Conservation (phyloP, 1,140 invertebrate species). For the Hylaeus volcanicus region DNA sequence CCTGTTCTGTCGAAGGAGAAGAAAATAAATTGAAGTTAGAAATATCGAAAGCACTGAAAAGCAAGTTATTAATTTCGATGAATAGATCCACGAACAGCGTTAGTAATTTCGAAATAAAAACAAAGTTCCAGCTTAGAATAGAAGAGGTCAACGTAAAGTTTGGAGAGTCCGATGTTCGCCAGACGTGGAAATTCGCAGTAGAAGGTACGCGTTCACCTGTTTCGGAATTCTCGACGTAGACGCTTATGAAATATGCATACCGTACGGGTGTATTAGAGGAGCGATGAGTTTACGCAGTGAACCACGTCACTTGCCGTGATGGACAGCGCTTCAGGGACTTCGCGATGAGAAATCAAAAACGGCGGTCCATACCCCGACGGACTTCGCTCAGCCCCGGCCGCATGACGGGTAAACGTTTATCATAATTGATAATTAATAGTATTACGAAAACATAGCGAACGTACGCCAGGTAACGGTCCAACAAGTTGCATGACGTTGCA, state of each 20-base stretch:
- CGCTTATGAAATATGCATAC: neutral
- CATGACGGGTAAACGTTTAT: constrained; percentile 35
- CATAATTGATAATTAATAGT: constrained; percentile 62
- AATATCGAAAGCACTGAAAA: no score
- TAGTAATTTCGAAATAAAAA: no score
- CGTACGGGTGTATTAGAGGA: neutral
- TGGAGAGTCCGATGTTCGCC: neutral
- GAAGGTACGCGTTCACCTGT: neutral
- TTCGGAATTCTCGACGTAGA: neutral
- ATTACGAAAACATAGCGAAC: constrained; percentile 29
- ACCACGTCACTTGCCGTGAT: constrained; percentile 45
- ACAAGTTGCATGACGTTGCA: constrained; percentile 17
- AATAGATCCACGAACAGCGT: no score
- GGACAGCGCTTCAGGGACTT: constrained; percentile 53
- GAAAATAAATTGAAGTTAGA: no score
- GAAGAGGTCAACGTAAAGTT: neutral
- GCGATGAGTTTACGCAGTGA: constrained; percentile 42
- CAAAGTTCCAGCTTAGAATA: no score
- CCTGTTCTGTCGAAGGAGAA: no score
- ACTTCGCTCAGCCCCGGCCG: neutral
- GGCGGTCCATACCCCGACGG: neutral
- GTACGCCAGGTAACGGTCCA: constrained; percentile 23
- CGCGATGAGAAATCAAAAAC: constrained; percentile 33
- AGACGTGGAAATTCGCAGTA: neutral
- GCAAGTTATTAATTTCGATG: neutral